Conservation (phyloP, 2,888 invertebrate genomes). For the Apomyelois bistriatella region DNA sequence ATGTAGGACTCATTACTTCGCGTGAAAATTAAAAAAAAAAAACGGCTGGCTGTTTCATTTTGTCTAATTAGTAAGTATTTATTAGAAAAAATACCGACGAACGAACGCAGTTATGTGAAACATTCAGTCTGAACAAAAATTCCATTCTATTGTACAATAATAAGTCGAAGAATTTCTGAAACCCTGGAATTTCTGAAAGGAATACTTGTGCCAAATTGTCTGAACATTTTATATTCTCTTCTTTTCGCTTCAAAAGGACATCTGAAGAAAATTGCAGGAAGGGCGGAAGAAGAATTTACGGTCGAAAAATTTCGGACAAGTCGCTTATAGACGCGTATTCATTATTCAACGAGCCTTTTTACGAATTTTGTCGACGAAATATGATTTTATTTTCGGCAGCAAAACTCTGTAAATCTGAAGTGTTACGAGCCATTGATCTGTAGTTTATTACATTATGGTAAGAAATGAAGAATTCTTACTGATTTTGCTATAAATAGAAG, state of each 20-base stretch:
- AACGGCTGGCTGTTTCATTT: too few relatives aligned
- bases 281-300: conserved; percentile 9
- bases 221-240: not conserved
- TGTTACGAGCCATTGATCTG: too few relatives aligned
- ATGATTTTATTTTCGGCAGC: not conserved
- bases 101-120: too few relatives aligned
- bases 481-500: too few relatives aligned
- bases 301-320: conserved; percentile 7
- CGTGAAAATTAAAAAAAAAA: too few relatives aligned
- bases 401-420: not conserved
- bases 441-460: too few relatives aligned
- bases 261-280: conserved; percentile 5
- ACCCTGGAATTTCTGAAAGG: not conserved
- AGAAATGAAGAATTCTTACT: too few relatives aligned
- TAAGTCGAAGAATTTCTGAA: not conserved
- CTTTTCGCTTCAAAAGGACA: not conserved
- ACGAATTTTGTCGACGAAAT: not conserved
- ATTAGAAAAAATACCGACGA: too few relatives aligned
- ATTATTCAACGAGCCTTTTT: conserved; percentile 11
- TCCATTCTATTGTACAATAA: too few relatives aligned
- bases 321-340: not conserved
- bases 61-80: too few relatives aligned
- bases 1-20: too few relatives aligned
- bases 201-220: not conserved
- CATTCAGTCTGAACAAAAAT: too few relatives aligned